Conservation (phyloP, 2,888 invertebrate species). For the Hypsopygia costalis region DNA sequence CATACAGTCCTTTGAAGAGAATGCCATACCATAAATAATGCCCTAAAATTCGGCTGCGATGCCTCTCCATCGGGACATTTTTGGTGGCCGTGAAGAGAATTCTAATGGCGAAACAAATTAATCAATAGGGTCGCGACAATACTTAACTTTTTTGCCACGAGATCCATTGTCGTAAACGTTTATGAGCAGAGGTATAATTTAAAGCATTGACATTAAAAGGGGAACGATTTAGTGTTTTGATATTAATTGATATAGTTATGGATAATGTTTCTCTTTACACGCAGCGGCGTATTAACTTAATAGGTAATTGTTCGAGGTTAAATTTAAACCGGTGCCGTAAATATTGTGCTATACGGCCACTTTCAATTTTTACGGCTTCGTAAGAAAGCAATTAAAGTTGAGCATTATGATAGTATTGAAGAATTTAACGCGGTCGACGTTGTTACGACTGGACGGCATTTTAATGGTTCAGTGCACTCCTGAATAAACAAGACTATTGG, state of each 20-base stretch:
- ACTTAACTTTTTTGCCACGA: slow-evolving; percentile 48
- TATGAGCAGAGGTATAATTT: slow-evolving; percentile 33
- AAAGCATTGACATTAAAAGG: slow-evolving; percentile 28
- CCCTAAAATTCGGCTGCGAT: slow-evolving; percentile 60
- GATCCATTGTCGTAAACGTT: slow-evolving; percentile 39
- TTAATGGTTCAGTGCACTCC: slow-evolving; percentile 78
- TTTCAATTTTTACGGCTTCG: slow-evolving; percentile 67
- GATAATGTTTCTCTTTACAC: slow-evolving; percentile 20
- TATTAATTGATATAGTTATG: slow-evolving; percentile 20
- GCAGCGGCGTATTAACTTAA: slow-evolving; percentile 26
- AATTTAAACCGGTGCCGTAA: slow-evolving; percentile 50
- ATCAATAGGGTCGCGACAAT: slow-evolving; percentile 62
- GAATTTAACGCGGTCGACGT: slow-evolving; percentile 72
- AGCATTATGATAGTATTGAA: slow-evolving; percentile 75
- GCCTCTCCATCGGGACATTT: slow-evolving; percentile 55
- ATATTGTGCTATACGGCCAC: slow-evolving; percentile 60
- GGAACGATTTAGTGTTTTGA: slow-evolving; percentile 25
- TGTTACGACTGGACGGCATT: slow-evolving; percentile 62
- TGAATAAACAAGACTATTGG: slow-evolving; percentile 74
- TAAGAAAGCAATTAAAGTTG: slow-evolving; percentile 74
- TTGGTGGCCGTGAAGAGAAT: slow-evolving; percentile 59
- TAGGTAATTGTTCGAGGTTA: slow-evolving; percentile 54
- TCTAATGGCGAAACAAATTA: slow-evolving; percentile 72
- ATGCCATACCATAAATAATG: slow-evolving; percentile 76
- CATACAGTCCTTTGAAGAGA: slow-evolving; percentile 74